Percentiles rank a stretch among this genome's conserved stretches.
phyloP scores from a whole-genome alignment of 2,797 vertebrate genomes.

The Phrynocephalus guinanensis region DNA sequence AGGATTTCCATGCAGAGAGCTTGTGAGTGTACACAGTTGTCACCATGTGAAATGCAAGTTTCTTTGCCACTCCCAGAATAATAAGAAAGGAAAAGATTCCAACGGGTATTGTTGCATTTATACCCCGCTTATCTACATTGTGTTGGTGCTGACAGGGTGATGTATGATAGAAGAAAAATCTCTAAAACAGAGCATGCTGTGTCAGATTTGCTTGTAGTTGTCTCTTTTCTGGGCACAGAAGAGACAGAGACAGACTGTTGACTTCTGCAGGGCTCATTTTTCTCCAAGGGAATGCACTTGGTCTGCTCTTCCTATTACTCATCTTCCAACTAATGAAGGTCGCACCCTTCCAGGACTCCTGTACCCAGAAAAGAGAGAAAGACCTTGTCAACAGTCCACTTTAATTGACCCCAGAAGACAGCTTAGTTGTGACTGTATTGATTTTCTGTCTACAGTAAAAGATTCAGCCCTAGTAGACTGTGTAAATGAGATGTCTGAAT shows the following conservation, averaged over 20 bases:
- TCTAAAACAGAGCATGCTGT: conserved; percentile 20
- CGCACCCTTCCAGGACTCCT: conserved; percentile 63
- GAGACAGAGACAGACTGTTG: conserved; percentile 64
- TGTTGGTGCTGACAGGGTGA: conserved; percentile 37
- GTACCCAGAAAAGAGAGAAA: conserved; percentile 66
- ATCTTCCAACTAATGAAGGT: conserved; percentile 63
- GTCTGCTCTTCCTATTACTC: conserved; percentile 66
- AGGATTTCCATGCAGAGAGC: not conserved
- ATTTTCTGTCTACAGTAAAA: conserved; percentile 56
- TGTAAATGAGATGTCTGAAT: conserved; percentile 48
- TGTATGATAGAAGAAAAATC: conserved; percentile 25
- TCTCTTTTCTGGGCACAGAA: conserved; percentile 51
- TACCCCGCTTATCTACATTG: too few species aligned
- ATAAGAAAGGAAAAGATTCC: conserved; percentile 30
- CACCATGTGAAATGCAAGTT: conserved; percentile 56
- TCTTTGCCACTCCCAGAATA: conserved; percentile 44
- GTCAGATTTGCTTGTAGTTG: conserved; percentile 61
- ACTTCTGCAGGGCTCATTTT: conserved; percentile 47
- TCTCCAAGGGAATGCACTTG: conserved; percentile 63
- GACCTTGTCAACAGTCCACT: conserved; percentile 61
- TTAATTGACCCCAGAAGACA: conserved; percentile 52
- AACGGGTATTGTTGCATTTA: too few species aligned
- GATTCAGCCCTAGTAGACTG: conserved; percentile 57
- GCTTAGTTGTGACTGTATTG: conserved; percentile 32
- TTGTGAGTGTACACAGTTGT: conserved; percentile 41